Evolutionary conservation across 2,888 invertebrate genomes (phyloP).

Genomic region (Agrochola lota): DNA sequence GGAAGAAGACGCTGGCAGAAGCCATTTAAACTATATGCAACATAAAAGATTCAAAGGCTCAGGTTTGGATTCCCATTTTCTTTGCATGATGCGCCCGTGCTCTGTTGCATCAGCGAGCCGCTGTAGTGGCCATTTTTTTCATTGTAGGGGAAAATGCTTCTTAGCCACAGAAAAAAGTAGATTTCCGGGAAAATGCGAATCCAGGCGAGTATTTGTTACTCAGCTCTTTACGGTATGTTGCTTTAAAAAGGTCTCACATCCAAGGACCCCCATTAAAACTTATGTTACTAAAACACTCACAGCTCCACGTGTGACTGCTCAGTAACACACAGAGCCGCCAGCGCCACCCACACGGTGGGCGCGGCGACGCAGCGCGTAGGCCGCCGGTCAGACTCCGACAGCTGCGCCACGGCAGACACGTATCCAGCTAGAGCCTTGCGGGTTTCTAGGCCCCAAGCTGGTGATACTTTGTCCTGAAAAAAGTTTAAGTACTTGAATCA

Average conservation of each 20-base stretch:
- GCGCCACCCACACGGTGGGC: slow-evolving; percentile 97
- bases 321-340: slow-evolving; percentile 98
- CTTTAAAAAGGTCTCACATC: neutral
- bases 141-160: neutral
- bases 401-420: slow-evolving; percentile 95
- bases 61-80: neutral
- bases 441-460: slow-evolving; percentile 96
- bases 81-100: neutral
- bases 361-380: slow-evolving; percentile 95
- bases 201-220: neutral
- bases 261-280: neutral
- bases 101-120: neutral
- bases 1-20: too few relatives aligned
- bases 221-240: neutral
- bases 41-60: too few relatives aligned
- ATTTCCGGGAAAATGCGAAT: neutral
- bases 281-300: slow-evolving; percentile 71
- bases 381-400: slow-evolving; percentile 93
- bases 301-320: slow-evolving; percentile 97
- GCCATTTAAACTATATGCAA: too few relatives aligned
- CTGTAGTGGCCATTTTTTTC: too few relatives aligned
- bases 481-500: neutral
- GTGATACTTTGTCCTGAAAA: slow-evolving; percentile 95
- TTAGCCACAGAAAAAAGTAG: neutral
- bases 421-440: slow-evolving; percentile 97